phyloP scores from a whole-genome alignment of 2,888 invertebrate species.

The Caenorhabditis sp. region DNA sequence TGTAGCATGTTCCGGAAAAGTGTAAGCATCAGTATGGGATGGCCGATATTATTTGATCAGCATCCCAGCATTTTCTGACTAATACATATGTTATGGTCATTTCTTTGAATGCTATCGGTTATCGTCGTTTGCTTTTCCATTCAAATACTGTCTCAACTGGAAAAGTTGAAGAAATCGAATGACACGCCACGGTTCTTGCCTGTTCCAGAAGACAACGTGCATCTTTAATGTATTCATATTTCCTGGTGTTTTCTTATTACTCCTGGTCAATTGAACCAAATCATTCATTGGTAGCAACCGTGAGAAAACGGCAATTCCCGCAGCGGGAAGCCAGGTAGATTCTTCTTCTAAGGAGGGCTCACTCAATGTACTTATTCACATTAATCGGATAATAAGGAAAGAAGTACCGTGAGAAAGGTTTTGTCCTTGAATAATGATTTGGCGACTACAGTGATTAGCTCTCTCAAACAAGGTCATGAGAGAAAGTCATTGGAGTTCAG shows the following conservation, averaged over 20 bases:
- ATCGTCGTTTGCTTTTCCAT: slow-evolving; percentile 46
- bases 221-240: too few relatives aligned
- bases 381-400: slow-evolving; percentile 51
- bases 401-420: slow-evolving; percentile 17
- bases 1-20: slow-evolving; percentile 49
- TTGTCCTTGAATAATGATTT: slow-evolving; percentile 57
- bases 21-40: slow-evolving; percentile 29
- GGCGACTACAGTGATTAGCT: slow-evolving; percentile 52
- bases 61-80: slow-evolving; percentile 49
- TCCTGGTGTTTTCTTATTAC: background rate
- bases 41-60: slow-evolving; percentile 58
- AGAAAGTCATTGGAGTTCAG: slow-evolving; percentile 16
- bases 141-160: slow-evolving; percentile 10
- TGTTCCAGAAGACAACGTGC: too few relatives aligned
- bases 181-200: slow-evolving; percentile 9
- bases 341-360: slow-evolving; percentile 33
- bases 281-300: slow-evolving; percentile 19
- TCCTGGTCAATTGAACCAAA: slow-evolving; percentile 18
- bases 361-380: slow-evolving; percentile 45
- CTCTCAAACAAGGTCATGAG: slow-evolving; percentile 46
- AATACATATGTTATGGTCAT: slow-evolving; percentile 65
- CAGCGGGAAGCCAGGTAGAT: slow-evolving; percentile 38
- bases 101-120: slow-evolving; percentile 46
- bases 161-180: slow-evolving; percentile 41
- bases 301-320: slow-evolving; percentile 51